Base-by-base conservation (phyloP, 2,888 invertebrate species). In the Rhagium mordax region DNA sequence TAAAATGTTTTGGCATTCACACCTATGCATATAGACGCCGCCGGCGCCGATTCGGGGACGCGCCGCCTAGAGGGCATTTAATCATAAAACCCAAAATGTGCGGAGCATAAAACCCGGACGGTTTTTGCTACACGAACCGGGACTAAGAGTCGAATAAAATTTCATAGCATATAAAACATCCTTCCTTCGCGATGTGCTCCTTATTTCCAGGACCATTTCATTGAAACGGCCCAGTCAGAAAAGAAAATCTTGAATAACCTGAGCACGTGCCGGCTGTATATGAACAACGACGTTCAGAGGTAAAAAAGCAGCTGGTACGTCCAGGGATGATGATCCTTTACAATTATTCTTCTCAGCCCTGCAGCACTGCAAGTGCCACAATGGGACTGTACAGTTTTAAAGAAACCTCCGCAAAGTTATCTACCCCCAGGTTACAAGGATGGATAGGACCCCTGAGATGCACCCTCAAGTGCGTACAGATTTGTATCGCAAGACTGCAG, bases 371-470 rank as follows among this genome's bases (percentile, higher is more conserved):
- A 51, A 64, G 64, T 64, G 49, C 24, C 64, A 48, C 64, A 49
- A 51, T 48, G 64, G 64, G 64, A 64, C 6, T 64, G 51, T 51
- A 29, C 49, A 48, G 49, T 64, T 64, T 64, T 49, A 49, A 64
- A 48, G 64, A 21, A 51, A 64, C 64, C 64, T 27, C 21, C 27
- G 48, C 41, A 18, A 61, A 41, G 41, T 33, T 41, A 47, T 59
- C 64, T 47, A 64, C 24, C 59, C 29, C 64, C 64, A 51, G 24
- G 64, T 49, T 51, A 64, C 64, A 51, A 24, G 15, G 21, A 51
- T 48, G 24, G 24, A 49, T 49, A 47, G 21, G 29, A 24, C 49
- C 49, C 64, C 10, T 16, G 27, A 49, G 64, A 64, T 20, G 21
- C n/a, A 20, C 13, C 24, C 21, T 8, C 15, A 21, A 41, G n/a